These are phyloP conservation scores for Galaxias olidus DNA, from an alignment of 2,797 vertebrate genomes.

Conservation along the genomic window DNA sequence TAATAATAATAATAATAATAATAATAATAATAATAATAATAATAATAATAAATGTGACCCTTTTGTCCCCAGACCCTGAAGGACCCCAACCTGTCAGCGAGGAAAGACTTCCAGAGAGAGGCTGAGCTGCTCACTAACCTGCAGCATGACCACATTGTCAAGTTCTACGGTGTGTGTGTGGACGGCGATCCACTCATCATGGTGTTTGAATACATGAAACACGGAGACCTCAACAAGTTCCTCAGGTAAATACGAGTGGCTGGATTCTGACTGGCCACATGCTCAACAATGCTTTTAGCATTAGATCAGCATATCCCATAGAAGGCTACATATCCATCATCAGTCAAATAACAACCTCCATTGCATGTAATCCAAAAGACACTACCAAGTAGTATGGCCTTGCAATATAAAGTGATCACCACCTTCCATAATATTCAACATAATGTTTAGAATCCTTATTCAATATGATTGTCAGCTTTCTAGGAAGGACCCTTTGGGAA, in stretches of 20 bases:
- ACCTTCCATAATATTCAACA: not conserved
- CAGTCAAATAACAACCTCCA: too few relatives aligned
- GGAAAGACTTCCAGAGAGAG: conserved; percentile 97
- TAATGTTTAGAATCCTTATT: conserved; percentile 31
- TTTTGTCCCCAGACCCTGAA: conserved; percentile 84
- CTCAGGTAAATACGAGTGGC: conserved; percentile 78
- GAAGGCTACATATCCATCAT: too few relatives aligned
- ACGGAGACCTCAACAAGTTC: conserved; percentile 98
- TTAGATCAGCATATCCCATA: too few relatives aligned
- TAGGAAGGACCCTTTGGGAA: conserved; percentile 42
- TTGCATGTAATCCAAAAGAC: too few relatives aligned
- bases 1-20: too few relatives aligned
- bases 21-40: too few relatives aligned
- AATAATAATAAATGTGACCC: not conserved
- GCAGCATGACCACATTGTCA: conserved; percentile 97
- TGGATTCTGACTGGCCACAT: too few relatives aligned
- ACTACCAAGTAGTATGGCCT: too few relatives aligned
- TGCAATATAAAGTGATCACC: too few relatives aligned
- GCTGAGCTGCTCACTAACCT: conserved; percentile 96
- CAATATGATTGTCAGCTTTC: conserved; percentile 43
- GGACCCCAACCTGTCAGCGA: conserved; percentile 91
- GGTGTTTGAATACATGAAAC: conserved; percentile 99
- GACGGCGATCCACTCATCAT: conserved; percentile 98
- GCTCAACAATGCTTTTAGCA: too few relatives aligned
- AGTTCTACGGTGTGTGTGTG: conserved; percentile 94